Base-by-base conservation (phyloP, 2,113 vertebrate genomes). In the Grallaria varia region DNA sequence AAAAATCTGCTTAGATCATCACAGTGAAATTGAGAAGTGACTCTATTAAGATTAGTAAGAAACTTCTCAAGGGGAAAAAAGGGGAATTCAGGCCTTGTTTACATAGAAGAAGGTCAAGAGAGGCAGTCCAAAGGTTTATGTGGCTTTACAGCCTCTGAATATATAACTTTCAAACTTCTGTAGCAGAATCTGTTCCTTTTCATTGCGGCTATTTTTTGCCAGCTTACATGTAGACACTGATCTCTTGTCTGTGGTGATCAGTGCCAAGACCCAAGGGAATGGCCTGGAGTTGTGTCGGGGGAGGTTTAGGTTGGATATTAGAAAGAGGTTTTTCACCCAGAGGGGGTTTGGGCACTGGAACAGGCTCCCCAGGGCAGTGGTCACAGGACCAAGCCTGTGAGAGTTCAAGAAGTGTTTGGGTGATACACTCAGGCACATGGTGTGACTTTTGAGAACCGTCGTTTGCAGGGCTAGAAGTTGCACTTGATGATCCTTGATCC, bases 1-100 rank as follows among this genome's bases (percentile, higher is more conserved):
- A 12, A 58, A 86, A 93, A 95, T 94, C 92, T 95, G 45, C 85
- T 93, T 83, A 83, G 63, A 59, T 90, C 73, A 80, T 77, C 72
- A 92, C 50, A 90, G 69, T 0, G 3, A 86, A 92, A 79, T 69
- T 80, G 37, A 86, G 75, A 94, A 88, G 21, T 86, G 83, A 77
- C 33, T 93, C 35, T 90, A 27, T 37, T 58, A 72, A 68, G 52
- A 73, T 79, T 79, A 87, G 31, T 60, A 90, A 83, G 75, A 93
- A 90, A 50, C 4, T 42, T 88, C 28, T 80, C 6, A 13, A 15
- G 7, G 20, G 18, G 12, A 44, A 69, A 72, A 80, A 76, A 14
- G 3, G 6, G 45, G 27, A 58, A 42, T 73, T 58, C 53, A 75
- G 31, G 14, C 16, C 33, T 88, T 76, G 33, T 8, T 94, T 10